Evolutionary conservation across 2,113 vertebrate genomes (phyloP).

Genomic region (Marmota monax): DNA sequence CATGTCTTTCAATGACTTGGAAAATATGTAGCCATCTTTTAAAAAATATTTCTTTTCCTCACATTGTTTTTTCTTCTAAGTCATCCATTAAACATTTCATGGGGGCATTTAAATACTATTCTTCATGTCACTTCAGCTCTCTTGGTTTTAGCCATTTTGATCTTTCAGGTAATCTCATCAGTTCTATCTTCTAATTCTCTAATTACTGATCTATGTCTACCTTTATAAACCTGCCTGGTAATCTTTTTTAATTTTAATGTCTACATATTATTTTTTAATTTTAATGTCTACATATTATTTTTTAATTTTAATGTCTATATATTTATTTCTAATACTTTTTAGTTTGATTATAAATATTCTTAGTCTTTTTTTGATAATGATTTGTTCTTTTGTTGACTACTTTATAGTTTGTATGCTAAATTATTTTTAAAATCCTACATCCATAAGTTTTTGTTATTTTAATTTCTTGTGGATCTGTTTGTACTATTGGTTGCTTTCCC

Average conservation of each 20-base stretch:
- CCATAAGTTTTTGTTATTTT: conserved; percentile 23
- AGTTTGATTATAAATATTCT: background rate
- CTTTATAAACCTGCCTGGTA: background rate
- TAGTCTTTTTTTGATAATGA: background rate
- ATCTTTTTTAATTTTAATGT: background rate
- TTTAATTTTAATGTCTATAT: background rate
- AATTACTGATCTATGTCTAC: background rate
- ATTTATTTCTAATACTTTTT: background rate
- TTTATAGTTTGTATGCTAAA: conserved; percentile 7
- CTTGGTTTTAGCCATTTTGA: background rate
- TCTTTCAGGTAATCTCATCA: conserved; percentile 1
- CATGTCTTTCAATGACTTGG: background rate
- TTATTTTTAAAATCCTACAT: background rate
- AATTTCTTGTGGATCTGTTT: background rate
- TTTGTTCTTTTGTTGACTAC: background rate
- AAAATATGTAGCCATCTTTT: background rate
- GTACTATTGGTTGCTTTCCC: background rate
- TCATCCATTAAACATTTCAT: background rate
- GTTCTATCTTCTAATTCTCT: background rate
- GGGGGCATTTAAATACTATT: background rate
- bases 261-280: background rate
- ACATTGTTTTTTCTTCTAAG: background rate
- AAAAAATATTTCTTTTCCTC: background rate
- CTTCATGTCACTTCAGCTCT: background rate
- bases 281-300: background rate